Evolutionary conservation across 2,888 invertebrate species (phyloP).

Genomic region (Melikaiella ostensackeni): DNA sequence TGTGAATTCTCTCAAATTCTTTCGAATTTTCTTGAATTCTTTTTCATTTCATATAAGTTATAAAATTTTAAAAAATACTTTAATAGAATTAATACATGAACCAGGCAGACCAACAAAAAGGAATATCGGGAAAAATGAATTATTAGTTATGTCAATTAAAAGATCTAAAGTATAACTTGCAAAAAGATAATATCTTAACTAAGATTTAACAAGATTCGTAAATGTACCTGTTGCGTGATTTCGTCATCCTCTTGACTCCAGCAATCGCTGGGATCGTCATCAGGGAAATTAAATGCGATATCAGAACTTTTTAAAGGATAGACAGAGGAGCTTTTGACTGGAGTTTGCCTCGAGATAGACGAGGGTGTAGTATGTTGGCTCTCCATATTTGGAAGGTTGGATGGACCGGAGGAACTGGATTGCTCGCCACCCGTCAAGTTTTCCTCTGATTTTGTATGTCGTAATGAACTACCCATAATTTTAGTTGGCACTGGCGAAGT

Average conservation of each 20-base stretch:
- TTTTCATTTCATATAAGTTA: no score
- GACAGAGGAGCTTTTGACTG: constrained; percentile 67
- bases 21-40: no score
- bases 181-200: background rate
- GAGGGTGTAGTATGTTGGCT: constrained; percentile 60
- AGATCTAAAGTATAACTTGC: constrained; percentile 24
- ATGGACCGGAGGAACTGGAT: constrained; percentile 66
- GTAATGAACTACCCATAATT: constrained; percentile 87
- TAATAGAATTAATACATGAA: no score
- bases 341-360: constrained; percentile 71
- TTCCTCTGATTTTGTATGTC: constrained; percentile 97
- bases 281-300: constrained; percentile 74
- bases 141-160: background rate
- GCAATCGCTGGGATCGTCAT: constrained; percentile 84
- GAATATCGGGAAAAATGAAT: no score
- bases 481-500: constrained; percentile 94
- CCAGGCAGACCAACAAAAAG: no score
- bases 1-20: no score
- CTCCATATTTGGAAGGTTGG: constrained; percentile 66
- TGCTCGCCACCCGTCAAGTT: constrained; percentile 83
- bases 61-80: no score
- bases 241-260: constrained; percentile 99
- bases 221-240: constrained; percentile 86
- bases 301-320: constrained; percentile 67
- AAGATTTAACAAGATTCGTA: background rate